These are phyloP conservation scores for Syngnathoides biaculeatus DNA, from an alignment of 2,113 vertebrate species.

Conservation along the genomic window DNA sequence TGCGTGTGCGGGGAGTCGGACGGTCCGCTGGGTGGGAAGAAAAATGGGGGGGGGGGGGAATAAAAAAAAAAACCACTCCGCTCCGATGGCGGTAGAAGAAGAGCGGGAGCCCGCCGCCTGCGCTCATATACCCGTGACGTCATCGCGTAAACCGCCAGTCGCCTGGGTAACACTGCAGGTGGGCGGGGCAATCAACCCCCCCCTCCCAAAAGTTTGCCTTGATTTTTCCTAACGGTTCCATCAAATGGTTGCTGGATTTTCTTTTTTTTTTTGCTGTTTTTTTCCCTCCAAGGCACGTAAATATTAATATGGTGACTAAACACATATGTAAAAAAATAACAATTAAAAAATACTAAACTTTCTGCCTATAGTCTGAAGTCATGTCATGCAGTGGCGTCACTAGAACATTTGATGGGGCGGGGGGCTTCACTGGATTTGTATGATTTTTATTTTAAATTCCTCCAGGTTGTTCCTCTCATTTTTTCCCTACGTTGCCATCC, in stretches of 20 bases:
- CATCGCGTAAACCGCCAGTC: constrained; percentile 82
- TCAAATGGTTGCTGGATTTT: neutral
- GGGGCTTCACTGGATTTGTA: too few species aligned
- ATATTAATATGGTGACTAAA: too few species aligned
- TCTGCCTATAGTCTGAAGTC: too few species aligned
- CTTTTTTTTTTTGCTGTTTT: too few species aligned
- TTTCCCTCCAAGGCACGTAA: too few species aligned
- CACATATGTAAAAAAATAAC: too few species aligned
- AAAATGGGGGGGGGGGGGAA: constrained; percentile 41
- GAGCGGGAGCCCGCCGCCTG: constrained; percentile 86
- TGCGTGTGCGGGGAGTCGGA: constrained; percentile 70
- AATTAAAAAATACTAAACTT: too few species aligned
- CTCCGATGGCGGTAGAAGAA: constrained; percentile 85
- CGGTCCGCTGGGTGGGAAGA: constrained; percentile 51
- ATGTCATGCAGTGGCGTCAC: too few species aligned
- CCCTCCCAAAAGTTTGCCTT: constrained; percentile 12
- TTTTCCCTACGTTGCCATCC: too few species aligned
- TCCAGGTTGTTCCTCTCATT: too few species aligned
- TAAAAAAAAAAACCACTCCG: constrained; percentile 77
- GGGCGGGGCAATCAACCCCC: constrained; percentile 55
- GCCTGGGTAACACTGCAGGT: constrained; percentile 65
- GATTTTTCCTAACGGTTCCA: neutral
- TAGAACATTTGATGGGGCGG: too few species aligned
- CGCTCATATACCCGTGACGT: constrained; percentile 93
- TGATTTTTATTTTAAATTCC: too few species aligned